Base-by-base conservation (phyloP, 2,888 invertebrate species). In the Chloroclystis v-ata region DNA sequence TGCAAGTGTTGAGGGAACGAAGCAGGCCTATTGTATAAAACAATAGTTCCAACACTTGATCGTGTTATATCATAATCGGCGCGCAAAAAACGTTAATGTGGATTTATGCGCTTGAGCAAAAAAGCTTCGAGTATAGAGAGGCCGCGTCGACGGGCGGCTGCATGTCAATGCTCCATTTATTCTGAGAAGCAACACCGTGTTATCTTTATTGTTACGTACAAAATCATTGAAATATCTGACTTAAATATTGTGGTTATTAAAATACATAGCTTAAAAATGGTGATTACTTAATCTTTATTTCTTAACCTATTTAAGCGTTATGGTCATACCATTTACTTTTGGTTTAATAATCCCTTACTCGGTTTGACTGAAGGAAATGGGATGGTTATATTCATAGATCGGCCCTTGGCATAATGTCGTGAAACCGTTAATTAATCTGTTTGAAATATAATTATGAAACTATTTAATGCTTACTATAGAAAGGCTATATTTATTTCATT, bases 1-100 rank as follows among this genome's bases (percentile, higher is more conserved):
- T 69, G 66, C 70, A 69, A 68, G 66, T 73, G 72, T 67, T 78
- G 78, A 73, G 82, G 80, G 72, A 72, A 63, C 79, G 70, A 72
- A 39, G 76, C 75, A 83, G 82, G 83, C 83, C 73, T 71, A 79
- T 80, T 78, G 81, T 85, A 78, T 81, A 78, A 76, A 80, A 80
- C 80, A 85, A 84, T 82, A 76, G 77, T 76, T 78, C 75, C 79
- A 73, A 60, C 68, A 69, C 69, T 77, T 77, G 75, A 79, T 78
- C 77, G 72, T 79, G 83, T 85, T 83, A 82, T 80, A 79, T 80
- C 75, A 79, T 78, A 72, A 35, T 68, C 61, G 56, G 45, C 49
- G 61, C 58, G 72, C 69, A 82, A 83, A 79, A 81, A 81, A 69
- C 55, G 20, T 20, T 54, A 59, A 61, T 63, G 63, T 66, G 62